Conservation (phyloP, 2,797 vertebrate genomes). For the Vespertilio murinus region DNA sequence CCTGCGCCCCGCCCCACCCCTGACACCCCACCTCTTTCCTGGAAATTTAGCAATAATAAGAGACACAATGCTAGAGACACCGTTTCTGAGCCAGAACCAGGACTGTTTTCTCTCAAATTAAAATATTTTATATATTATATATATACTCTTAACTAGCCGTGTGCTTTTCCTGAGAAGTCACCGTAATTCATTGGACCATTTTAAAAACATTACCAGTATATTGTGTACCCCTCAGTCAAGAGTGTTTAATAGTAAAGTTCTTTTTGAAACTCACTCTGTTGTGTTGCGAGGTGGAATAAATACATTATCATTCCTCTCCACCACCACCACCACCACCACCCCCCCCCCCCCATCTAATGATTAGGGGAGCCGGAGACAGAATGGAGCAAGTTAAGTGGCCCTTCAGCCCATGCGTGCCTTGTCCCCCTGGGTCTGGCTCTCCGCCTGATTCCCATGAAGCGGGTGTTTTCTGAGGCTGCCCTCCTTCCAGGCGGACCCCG, state of each 20-base stretch:
- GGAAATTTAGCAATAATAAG: constrained; percentile 67
- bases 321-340: no score
- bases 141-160: background rate
- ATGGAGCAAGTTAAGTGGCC: background rate
- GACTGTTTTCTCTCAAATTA: background rate
- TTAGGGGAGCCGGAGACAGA: background rate
- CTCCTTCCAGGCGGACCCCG: background rate
- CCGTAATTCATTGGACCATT: background rate
- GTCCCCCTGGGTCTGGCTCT: background rate
- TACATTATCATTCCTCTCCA: constrained; percentile 2
- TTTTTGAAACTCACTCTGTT: constrained; percentile 46
- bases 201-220: background rate
- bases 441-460: background rate
- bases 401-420: background rate
- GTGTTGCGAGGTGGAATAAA: constrained; percentile 42
- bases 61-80: background rate
- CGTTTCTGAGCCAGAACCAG: constrained; percentile 36
- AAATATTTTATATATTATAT: background rate
- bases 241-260: constrained; percentile 32
- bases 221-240: background rate
- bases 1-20: constrained; percentile 16
- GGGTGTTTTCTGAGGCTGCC: background rate
- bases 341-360: background rate
- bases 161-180: background rate
- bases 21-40: constrained; percentile 45